phyloP scores from a whole-genome alignment of 2,113 vertebrate genomes.

The Empidonax alnorum region DNA sequence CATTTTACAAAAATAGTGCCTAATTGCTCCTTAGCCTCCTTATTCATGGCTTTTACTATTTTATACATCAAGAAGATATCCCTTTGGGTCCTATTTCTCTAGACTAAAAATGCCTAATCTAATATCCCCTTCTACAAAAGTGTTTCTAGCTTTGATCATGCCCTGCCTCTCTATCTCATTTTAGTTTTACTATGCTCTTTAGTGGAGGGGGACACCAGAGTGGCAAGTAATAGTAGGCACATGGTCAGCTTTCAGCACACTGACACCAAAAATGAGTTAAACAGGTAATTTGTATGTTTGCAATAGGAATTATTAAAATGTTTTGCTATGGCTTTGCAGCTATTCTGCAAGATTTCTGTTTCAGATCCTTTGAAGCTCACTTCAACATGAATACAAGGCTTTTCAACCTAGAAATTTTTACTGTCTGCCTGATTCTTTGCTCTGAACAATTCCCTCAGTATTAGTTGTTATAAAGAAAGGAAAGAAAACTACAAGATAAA shows the following conservation, averaged over 20 bases:
- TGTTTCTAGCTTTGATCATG: background rate
- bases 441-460: background rate
- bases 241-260: background rate
- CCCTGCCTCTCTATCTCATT: background rate
- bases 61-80: background rate
- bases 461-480: background rate
- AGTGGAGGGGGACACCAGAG: background rate
- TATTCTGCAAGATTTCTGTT: background rate
- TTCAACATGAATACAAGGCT: background rate
- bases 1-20: conserved; percentile 7
- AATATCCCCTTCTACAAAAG: background rate
- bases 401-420: background rate
- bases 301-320: background rate
- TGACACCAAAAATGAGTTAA: background rate
- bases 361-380: background rate
- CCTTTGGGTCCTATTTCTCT: background rate
- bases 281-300: accelerated
- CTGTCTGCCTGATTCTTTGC: background rate
- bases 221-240: background rate
- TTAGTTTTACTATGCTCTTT: background rate
- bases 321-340: background rate
- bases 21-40: conserved; percentile 11
- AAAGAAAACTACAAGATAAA: background rate
- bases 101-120: conserved; percentile 4
- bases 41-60: conserved; percentile 32